Percentiles rank a stretch among this genome's conserved stretches.
Evolutionary conservation across 2,888 invertebrate genomes (phyloP).

Genomic region (Colletes collaris): DNA sequence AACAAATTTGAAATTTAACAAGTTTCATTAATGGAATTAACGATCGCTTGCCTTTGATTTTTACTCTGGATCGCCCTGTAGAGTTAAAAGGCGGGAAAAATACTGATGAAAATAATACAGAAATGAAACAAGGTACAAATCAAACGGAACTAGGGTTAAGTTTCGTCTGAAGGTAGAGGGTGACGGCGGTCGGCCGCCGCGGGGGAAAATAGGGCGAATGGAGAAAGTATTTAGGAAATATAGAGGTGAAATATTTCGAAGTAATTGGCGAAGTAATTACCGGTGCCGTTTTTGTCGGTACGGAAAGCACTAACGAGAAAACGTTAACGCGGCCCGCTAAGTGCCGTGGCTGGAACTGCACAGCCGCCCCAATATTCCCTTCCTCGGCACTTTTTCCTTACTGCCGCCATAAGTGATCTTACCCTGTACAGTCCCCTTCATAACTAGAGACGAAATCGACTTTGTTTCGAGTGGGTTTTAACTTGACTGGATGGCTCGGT

Average conservation of each 20-base stretch:
- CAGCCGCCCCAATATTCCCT: conserved; percentile 24
- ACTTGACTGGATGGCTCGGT: too few species aligned
- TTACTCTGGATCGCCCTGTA: too few species aligned
- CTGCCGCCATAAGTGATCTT: conserved; percentile 12
- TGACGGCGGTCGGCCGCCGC: background rate
- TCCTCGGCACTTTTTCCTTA: conserved; percentile 17
- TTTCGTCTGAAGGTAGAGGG: background rate
- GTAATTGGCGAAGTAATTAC: conserved; percentile 57
- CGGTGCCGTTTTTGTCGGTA: conserved; percentile 31
- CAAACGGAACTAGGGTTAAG: too few species aligned
- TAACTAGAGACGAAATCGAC: background rate
- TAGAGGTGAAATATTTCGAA: conserved; percentile 53
- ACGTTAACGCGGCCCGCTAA: conserved; percentile 47
- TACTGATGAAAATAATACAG: too few species aligned
- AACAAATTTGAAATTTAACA: too few species aligned
- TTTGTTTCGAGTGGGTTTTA: too few species aligned
- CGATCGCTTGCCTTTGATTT: too few species aligned
- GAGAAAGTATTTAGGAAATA: conserved; percentile 44
- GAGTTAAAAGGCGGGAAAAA: too few species aligned
- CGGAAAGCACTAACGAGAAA: conserved; percentile 53
- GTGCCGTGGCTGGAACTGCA: conserved; percentile 32
- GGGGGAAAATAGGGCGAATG: background rate
- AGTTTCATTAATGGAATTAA: too few species aligned
- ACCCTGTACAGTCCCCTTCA: background rate
- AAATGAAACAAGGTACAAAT: too few species aligned